Conservation (phyloP, 2,888 invertebrate genomes). For the Desoria tigrina region DNA sequence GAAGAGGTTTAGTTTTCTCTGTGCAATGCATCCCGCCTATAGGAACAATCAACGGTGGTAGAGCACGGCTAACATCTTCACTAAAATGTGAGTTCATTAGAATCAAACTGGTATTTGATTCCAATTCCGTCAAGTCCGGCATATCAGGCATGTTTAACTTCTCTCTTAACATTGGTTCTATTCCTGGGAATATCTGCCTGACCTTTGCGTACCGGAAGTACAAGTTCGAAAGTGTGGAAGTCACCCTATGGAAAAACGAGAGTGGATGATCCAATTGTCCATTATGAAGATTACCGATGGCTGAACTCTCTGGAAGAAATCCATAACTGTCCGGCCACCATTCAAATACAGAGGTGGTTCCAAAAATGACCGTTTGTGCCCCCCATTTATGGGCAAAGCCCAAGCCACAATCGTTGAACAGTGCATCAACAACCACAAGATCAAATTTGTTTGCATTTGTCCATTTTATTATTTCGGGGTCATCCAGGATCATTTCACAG, state of each 20-base stretch:
- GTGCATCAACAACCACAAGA: constrained; percentile 36
- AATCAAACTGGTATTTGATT: constrained; percentile 31
- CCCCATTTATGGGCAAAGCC: constrained; percentile 39
- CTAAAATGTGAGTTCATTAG: constrained; percentile 40
- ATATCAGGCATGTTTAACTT: constrained; percentile 38
- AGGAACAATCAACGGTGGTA: constrained; percentile 34
- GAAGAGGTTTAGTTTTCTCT: constrained; percentile 26
- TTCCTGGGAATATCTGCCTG: constrained; percentile 1
- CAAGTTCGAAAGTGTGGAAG: constrained; percentile 21
- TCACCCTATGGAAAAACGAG: constrained; percentile 27
- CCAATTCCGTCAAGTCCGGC: constrained; percentile 29
- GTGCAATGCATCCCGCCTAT: constrained; percentile 45
- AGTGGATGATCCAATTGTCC: constrained; percentile 31
- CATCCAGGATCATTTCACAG: constrained; percentile 29
- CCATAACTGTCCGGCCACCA: constrained; percentile 39
- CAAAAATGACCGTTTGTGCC: constrained; percentile 32
- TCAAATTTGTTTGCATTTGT: constrained; percentile 31
- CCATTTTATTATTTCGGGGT: constrained; percentile 28
- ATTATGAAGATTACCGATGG: constrained; percentile 23
- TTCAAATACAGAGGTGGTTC: constrained; percentile 34
- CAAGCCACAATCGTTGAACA: constrained; percentile 40
- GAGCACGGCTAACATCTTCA: constrained; percentile 35
- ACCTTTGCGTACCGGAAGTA: constrained; percentile 19
- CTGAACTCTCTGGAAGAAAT: constrained; percentile 25
- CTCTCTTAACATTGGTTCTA: constrained; percentile 28